Evolutionary conservation across 2,888 invertebrate genomes (phyloP).

Genomic region (Amphimallon solstitiale): DNA sequence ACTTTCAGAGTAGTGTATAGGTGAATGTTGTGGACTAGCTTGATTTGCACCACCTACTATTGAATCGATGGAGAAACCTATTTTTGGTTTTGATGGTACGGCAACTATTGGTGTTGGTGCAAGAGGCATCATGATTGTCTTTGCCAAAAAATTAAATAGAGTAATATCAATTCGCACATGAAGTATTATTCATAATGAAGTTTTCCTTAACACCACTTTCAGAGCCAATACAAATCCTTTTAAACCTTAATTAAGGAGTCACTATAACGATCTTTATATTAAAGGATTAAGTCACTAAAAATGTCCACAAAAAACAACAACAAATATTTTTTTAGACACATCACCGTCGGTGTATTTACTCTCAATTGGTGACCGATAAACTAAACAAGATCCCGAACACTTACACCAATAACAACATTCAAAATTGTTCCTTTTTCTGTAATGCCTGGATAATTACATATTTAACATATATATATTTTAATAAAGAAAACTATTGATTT

Average conservation of each 20-base stretch:
- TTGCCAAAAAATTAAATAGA: conserved; percentile 10
- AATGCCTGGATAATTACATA: no score
- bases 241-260: conserved; percentile 3
- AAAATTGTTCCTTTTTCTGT: no score
- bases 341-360: no score
- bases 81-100: conserved; percentile 91
- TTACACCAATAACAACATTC: no score
- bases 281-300: no score
- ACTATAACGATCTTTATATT: neutral
- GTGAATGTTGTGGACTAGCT: conserved; percentile 62
- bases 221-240: neutral
- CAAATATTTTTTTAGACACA: no score
- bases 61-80: conserved; percentile 94
- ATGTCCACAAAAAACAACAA: no score
- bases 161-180: conserved; percentile 1
- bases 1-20: conserved; percentile 66
- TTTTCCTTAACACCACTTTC: neutral
- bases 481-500: no score
- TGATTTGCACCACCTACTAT: conserved; percentile 78
- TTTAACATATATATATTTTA: no score
- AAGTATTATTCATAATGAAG: neutral
- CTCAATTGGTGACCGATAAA: no score
- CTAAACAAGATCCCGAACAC: no score
- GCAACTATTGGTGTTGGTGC: conserved; percentile 93
- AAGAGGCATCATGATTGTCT: conserved; percentile 88